phyloP scores from a whole-genome alignment of 2,888 invertebrate genomes.

The Thera britannica region DNA sequence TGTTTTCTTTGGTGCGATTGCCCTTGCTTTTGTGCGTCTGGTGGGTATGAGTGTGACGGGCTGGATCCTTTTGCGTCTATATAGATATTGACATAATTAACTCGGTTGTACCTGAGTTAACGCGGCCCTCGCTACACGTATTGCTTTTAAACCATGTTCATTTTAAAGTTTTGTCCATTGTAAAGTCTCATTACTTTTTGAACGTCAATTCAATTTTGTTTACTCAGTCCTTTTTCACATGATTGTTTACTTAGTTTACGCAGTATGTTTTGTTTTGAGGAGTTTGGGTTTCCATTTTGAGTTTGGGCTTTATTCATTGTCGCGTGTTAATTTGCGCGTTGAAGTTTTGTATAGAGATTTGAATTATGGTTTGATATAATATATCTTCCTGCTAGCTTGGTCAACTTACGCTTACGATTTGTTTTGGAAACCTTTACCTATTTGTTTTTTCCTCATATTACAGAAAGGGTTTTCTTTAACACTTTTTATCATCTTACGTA shows the following conservation, averaged over 20 bases:
- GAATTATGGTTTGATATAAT: background rate
- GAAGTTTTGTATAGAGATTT: slow-evolving; percentile 11
- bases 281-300: no score
- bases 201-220: background rate
- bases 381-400: background rate
- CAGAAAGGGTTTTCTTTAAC: background rate
- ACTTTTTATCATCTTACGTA: background rate
- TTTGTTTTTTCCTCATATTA: background rate
- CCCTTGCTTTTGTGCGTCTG: slow-evolving; percentile 78
- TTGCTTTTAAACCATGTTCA: slow-evolving; percentile 44
- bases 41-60: slow-evolving; percentile 79
- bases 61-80: slow-evolving; percentile 77
- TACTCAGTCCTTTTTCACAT: slow-evolving; percentile 1
- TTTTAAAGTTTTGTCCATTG: background rate
- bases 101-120: slow-evolving; percentile 77
- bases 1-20: slow-evolving; percentile 62
- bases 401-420: background rate
- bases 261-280: background rate
- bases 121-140: slow-evolving; percentile 59
- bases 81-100: slow-evolving; percentile 74
- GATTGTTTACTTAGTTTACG: background rate
- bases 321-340: slow-evolving; percentile 9
- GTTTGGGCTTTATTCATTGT: background rate
- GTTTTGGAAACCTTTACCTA: background rate
- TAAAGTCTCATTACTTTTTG: background rate